phyloP scores from a whole-genome alignment of 2,113 vertebrate genomes.

The Cyanoliseus patagonus region DNA sequence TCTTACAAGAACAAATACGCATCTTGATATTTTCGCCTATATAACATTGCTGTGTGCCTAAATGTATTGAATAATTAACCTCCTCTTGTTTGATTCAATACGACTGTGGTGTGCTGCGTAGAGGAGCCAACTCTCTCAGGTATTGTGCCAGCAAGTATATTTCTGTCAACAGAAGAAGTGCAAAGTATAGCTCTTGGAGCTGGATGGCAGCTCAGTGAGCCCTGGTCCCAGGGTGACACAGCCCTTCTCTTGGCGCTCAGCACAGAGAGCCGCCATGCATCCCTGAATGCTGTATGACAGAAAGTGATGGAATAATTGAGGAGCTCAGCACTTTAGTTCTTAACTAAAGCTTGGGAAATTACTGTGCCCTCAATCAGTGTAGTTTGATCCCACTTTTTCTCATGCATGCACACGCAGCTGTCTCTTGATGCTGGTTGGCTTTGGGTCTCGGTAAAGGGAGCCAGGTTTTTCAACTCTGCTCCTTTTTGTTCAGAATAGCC shows the following conservation, averaged over 20 bases:
- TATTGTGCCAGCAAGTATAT: not conserved
- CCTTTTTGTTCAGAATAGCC: not conserved
- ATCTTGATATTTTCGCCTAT: slow-evolving; percentile 43
- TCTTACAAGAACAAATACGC: not conserved
- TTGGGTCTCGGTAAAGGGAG: not conserved
- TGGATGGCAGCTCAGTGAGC: not conserved
- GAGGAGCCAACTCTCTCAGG: not conserved
- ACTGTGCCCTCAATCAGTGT: not conserved
- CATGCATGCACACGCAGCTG: not conserved
- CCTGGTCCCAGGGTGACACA: not conserved
- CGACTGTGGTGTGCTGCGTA: not conserved
- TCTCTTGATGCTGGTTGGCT: slow-evolving; percentile 36
- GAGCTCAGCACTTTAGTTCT: not conserved
- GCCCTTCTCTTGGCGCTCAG: fast-evolving
- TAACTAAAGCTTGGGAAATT: slow-evolving; percentile 9
- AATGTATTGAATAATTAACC: slow-evolving; percentile 48
- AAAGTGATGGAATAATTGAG: slow-evolving; percentile 9
- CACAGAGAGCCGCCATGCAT: not conserved
- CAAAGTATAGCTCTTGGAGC: not conserved
- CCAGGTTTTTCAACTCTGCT: not conserved
- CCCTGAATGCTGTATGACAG: not conserved
- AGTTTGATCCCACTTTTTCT: not conserved
- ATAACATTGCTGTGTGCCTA: slow-evolving; percentile 11
- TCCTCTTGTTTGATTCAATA: slow-evolving; percentile 39
- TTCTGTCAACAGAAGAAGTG: not conserved